Percentiles rank a stretch among this genome's conserved stretches.
Conservation (phyloP, 2,113 vertebrate genomes). For the Circaetus cinerascens region DNA sequence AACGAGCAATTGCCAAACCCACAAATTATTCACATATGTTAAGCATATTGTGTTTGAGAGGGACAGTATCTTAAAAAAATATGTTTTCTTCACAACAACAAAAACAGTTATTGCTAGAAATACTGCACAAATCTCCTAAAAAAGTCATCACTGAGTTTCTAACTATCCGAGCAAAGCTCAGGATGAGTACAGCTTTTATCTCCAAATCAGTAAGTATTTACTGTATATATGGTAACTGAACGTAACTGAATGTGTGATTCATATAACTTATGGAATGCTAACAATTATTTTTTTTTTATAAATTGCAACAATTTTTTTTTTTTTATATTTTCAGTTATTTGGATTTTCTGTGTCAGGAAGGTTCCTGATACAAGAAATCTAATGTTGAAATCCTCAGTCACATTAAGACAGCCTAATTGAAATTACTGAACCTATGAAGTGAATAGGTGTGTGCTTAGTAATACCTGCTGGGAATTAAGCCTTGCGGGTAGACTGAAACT, state of each 20-base stretch:
- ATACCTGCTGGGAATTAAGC: neutral
- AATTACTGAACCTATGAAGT: neutral
- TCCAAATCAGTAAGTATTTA: neutral
- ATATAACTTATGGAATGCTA: neutral
- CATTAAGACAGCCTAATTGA: neutral
- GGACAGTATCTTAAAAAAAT: neutral
- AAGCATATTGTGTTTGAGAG: neutral
- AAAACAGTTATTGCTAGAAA: neutral
- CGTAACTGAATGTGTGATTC: neutral
- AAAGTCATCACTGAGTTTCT: neutral
- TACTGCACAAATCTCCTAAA: neutral
- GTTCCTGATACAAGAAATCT: neutral
- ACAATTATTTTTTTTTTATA: neutral
- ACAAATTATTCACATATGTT: fast-evolving
- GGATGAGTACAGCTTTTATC: neutral
- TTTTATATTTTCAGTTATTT: neutral
- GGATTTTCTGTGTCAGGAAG: neutral
- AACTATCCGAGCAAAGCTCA: fast-evolving
- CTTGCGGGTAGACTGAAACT: neutral
- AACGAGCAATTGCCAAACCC: neutral
- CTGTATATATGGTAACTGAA: neutral
- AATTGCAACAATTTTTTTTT: neutral
- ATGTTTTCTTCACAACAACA: neutral
- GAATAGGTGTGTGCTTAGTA: neutral
- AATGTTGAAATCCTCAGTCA: neutral